These are phyloP conservation scores for Spea multiplicata DNA, from an alignment of 2,113 vertebrate genomes.

Conservation along the genomic window DNA sequence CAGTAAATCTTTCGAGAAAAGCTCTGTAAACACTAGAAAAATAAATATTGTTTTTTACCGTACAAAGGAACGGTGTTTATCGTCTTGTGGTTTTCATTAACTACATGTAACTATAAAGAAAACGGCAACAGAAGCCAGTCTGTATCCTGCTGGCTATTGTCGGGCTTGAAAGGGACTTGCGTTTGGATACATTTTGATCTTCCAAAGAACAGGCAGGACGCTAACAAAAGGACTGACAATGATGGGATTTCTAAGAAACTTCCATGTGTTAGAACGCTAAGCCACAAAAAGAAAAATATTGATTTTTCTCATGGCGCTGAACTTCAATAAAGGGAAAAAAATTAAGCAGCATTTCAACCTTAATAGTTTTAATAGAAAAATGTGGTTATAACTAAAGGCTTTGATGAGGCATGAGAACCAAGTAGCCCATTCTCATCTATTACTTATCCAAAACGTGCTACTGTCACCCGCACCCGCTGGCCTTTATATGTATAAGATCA, in stretches of 20 bases:
- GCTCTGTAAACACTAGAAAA: slow-evolving; percentile 32
- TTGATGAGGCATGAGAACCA: not conserved
- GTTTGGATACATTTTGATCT: slow-evolving; percentile 50
- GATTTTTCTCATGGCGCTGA: slow-evolving; percentile 50
- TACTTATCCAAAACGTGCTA: too few species aligned
- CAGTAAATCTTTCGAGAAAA: slow-evolving; percentile 15
- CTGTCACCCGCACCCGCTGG: too few species aligned
- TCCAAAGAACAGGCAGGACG: slow-evolving; percentile 49
- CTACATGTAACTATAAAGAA: slow-evolving; percentile 61
- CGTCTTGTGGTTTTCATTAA: slow-evolving; percentile 57
- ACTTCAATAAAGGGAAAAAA: slow-evolving; percentile 15
- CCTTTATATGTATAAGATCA: too few species aligned
- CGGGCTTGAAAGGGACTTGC: slow-evolving; percentile 52
- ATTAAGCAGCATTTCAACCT: slow-evolving; percentile 49
- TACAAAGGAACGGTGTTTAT: slow-evolving; percentile 59
- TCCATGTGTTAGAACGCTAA: slow-evolving; percentile 49
- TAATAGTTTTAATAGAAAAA: not conserved
- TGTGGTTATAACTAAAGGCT: not conserved
- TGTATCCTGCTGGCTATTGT: slow-evolving; percentile 60
- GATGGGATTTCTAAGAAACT: slow-evolving; percentile 53
- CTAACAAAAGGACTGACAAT: slow-evolving; percentile 52
- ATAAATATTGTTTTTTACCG: slow-evolving; percentile 35
- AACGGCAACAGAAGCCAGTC: slow-evolving; percentile 62
- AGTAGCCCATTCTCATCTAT: too few species aligned
- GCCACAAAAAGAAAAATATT: slow-evolving; percentile 52